These are phyloP conservation scores for Drosophila lacicola DNA, from an alignment of 2,888 invertebrate genomes.

Conservation along the genomic window DNA sequence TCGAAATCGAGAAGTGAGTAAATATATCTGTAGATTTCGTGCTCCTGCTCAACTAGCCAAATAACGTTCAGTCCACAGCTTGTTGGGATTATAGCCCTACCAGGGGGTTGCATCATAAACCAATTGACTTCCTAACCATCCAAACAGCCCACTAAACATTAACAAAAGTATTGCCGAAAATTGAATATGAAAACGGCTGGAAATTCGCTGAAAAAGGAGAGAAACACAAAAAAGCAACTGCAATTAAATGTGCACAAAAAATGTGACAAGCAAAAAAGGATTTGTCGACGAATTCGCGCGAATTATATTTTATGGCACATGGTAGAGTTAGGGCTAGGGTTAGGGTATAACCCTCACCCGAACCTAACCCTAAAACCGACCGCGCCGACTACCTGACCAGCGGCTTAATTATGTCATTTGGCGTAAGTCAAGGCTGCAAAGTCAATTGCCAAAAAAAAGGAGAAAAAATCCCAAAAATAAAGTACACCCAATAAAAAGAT, in stretches of 20 bases:
- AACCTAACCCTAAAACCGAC: conserved; percentile 50
- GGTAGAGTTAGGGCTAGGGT: conserved; percentile 35
- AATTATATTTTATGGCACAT: conserved; percentile 68
- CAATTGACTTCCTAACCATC: conserved; percentile 73
- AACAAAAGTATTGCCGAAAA: conserved; percentile 55
- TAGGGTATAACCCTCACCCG: conserved; percentile 46
- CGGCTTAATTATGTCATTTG: conserved; percentile 76
- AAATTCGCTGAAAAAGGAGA: conserved; percentile 51
- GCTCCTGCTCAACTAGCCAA: not conserved
- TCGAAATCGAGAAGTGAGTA: not conserved
- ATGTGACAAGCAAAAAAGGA: conserved; percentile 63
- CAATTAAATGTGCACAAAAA: conserved; percentile 58
- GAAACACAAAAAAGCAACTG: conserved; percentile 24
- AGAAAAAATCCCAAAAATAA: conserved; percentile 31
- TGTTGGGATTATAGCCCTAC: not conserved
- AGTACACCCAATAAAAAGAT: conserved; percentile 36
- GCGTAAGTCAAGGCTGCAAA: conserved; percentile 77
- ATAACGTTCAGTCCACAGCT: not conserved
- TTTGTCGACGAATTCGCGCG: conserved; percentile 65
- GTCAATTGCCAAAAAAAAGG: conserved; percentile 69
- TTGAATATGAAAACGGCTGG: conserved; percentile 34
- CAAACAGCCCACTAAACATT: conserved; percentile 48
- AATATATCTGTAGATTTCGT: not conserved
- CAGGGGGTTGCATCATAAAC: conserved; percentile 61
- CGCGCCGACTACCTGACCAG: conserved; percentile 54